Percentiles rank a stretch among this genome's conserved stretches.
These are phyloP conservation scores for Lophius americanus DNA, from an alignment of 2,797 vertebrate genomes.

Conservation along the genomic window DNA sequence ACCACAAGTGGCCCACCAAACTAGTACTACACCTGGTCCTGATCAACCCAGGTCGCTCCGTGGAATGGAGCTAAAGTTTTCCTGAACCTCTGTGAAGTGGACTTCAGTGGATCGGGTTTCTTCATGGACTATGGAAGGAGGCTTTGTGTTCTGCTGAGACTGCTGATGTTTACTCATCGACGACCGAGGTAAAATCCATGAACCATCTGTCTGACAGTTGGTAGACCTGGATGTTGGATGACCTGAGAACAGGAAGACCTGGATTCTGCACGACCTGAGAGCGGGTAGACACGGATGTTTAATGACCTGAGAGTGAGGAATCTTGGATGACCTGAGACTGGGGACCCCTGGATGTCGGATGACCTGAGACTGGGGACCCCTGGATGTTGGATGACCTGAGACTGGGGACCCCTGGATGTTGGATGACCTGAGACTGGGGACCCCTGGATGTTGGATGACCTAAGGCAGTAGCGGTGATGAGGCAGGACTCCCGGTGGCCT, in stretches of 20 bases:
- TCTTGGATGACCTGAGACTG: constrained; percentile 12
- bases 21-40: too few relatives aligned
- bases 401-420: constrained; percentile 57
- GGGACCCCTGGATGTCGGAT: constrained; percentile 58
- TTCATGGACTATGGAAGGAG: constrained; percentile 17
- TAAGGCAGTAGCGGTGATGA: constrained; percentile 74
- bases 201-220: constrained; percentile 39
- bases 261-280: too few relatives aligned
- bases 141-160: constrained; percentile 3
- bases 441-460: constrained; percentile 60
- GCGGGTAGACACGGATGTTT: too few relatives aligned
- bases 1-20: not conserved
- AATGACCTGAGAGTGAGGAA: too few relatives aligned
- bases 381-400: constrained; percentile 52
- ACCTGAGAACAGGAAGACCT: constrained; percentile 20
- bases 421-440: constrained; percentile 32
- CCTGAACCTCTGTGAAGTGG: constrained; percentile 32
- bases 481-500: constrained; percentile 81
- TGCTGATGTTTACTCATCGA: constrained; percentile 50
- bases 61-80: constrained; percentile 6
- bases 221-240: constrained; percentile 58
- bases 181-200: constrained; percentile 13
- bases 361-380: constrained; percentile 32
- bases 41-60: not conserved
- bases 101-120: constrained; percentile 25